Base-by-base conservation (phyloP, 1,140 invertebrate genomes). In the Portunus trituberculatus region DNA sequence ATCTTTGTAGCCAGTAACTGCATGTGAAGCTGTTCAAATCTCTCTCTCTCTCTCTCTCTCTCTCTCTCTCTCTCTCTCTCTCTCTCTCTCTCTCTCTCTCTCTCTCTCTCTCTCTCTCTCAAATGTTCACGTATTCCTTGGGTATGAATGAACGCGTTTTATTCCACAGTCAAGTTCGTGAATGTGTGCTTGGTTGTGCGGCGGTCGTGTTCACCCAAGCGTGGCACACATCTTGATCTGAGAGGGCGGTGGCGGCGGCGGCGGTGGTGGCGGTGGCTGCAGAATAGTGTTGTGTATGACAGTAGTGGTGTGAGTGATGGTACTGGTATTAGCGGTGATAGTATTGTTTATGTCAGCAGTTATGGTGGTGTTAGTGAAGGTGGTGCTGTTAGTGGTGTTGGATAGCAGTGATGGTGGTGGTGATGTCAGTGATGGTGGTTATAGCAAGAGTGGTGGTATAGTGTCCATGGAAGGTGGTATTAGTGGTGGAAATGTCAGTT, bases 61-160 rank as follows among this genome's bases (percentile, higher is more conserved):
- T 29, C 83, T 32, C 31, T 32, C n/a, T 29, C 83, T 84, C 31
- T 29, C n/a, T 32, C n/a, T 84, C 31, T 28, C 31, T 32, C 31
- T 84, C 83, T 84, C 83, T 84, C n/a, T 84, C 83, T 29, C 83
- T 84, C 31, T 29, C 83, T 59, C 83, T 84, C 83, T 29, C 31
- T 32, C 83, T 84, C 83, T 84, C 83, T 84, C 83, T 84, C 83
- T 84, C 83, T 84, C 83, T 84, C 83, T 84, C 83, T 84, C 83
- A 12, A 76, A 76, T 76, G 52, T 59, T 59, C 52, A 59, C 52
- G 52, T 59, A 16, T 59, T 76, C 20, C 20, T 2, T 7, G 67
- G 67, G 20, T 76, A 76, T 76, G 67, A 76, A 76, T 76, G 67
- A n/a, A 76, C 20, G 67, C 67, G 67, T n/a, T 76, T 76, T n/a